These are phyloP conservation scores for Bombus pyrosoma DNA, from an alignment of 1,140 invertebrate genomes.

Conservation along the genomic window DNA sequence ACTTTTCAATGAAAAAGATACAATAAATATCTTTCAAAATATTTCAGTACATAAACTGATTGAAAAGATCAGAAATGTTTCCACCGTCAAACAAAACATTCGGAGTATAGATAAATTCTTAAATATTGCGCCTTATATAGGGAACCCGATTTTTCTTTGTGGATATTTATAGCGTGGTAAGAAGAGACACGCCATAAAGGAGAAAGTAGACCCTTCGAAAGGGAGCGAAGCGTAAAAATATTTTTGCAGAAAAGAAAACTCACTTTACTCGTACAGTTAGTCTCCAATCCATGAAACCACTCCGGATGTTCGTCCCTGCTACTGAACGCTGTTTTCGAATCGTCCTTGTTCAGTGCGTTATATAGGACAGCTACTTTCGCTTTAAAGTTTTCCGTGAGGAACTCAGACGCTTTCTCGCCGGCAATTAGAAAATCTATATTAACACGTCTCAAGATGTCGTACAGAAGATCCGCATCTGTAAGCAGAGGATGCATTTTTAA, in stretches of 20 bases:
- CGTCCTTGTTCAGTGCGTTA: conserved; percentile 82
- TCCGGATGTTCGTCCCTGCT: conserved; percentile 86
- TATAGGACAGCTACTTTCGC: conserved; percentile 83
- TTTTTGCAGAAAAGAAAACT: conserved; percentile 16
- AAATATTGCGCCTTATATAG: neutral
- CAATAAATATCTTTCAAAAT: too few relatives aligned
- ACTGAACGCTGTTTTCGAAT: conserved; percentile 83
- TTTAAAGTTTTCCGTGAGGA: conserved; percentile 86
- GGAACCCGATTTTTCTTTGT: neutral
- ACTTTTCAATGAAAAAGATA: too few relatives aligned
- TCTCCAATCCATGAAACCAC: conserved; percentile 89
- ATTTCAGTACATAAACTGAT: too few relatives aligned
- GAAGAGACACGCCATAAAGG: neutral
- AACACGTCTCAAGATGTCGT: conserved; percentile 84
- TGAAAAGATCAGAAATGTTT: too few relatives aligned
- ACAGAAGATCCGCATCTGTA: conserved; percentile 85
- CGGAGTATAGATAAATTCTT: neutral
- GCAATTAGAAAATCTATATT: conserved; percentile 86
- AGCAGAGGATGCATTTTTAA: conserved; percentile 38
- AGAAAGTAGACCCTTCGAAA: neutral
- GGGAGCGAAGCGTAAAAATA: neutral
- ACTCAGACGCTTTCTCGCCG: conserved; percentile 85
- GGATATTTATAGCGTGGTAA: neutral
- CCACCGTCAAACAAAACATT: neutral
- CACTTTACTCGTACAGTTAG: conserved; percentile 86